phyloP scores from a whole-genome alignment of 2,797 vertebrate species.

The Tarsius wallacei region DNA sequence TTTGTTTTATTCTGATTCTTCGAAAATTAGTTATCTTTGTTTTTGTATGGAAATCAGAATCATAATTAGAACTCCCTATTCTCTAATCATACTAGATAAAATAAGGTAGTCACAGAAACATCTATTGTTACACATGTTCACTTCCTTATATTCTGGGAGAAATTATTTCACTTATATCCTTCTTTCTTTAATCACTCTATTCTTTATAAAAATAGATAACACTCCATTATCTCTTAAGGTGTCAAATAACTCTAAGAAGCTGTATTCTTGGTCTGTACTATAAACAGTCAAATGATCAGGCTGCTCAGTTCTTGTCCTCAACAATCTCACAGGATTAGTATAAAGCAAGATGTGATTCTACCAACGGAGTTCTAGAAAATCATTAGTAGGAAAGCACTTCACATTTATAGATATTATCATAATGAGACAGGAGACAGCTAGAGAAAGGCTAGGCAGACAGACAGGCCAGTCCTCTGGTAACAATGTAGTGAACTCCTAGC shows the following conservation, averaged over 20 bases:
- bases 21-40: conserved; percentile 15
- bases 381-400: conserved; percentile 18
- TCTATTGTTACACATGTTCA: neutral
- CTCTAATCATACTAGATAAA: neutral
- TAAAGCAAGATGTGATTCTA: neutral
- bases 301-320: neutral
- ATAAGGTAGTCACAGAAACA: neutral
- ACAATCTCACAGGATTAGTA: neutral
- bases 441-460: too few species aligned
- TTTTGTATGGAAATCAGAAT: conserved; percentile 47
- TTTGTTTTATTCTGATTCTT: conserved; percentile 14
- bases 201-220: conserved; percentile 10
- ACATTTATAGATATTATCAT: conserved; percentile 50
- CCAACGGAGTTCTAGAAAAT: neutral
- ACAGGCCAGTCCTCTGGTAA: too few species aligned
- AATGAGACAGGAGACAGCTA: too few species aligned
- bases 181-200: neutral
- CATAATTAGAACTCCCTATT: neutral
- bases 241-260: neutral
- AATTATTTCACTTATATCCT: neutral
- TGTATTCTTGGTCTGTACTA: neutral
- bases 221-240: neutral
- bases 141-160: neutral
- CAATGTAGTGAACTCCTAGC: too few species aligned
- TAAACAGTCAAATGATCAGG: neutral